Conservation (phyloP, 2,113 vertebrate genomes). For the Jacana jacana region DNA sequence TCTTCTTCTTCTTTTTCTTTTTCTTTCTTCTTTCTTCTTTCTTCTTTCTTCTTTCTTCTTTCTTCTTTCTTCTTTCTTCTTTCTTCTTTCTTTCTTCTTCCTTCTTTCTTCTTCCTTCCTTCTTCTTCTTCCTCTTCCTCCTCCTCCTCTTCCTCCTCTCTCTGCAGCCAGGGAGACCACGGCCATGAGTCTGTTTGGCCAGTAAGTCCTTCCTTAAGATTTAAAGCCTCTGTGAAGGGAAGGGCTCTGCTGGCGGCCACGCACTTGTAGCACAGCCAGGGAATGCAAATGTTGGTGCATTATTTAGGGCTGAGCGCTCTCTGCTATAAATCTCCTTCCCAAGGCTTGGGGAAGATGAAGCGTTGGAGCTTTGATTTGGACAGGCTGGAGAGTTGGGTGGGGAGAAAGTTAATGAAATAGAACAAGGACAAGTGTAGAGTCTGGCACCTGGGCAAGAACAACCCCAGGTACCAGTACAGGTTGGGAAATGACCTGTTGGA, state of each 20-base stretch:
- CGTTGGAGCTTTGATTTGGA: fast-evolving
- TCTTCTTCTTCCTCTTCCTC: neutral
- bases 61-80: too few relatives aligned
- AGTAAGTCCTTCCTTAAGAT: neutral
- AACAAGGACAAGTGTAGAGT: too few relatives aligned
- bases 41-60: too few relatives aligned
- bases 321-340: neutral
- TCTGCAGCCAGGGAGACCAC: fast-evolving
- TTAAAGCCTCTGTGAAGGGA: fast-evolving
- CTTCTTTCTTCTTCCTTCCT: too few relatives aligned
- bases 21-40: too few relatives aligned
- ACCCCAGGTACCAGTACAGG: too few relatives aligned
- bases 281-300: neutral
- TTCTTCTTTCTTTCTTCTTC: too few relatives aligned
- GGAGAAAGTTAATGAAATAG: too few relatives aligned
- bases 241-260: fast-evolving
- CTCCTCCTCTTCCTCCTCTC: neutral
- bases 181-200: neutral
- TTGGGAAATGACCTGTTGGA: too few relatives aligned
- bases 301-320: neutral
- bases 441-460: too few relatives aligned
- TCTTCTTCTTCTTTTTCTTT: too few relatives aligned
- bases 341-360: fast-evolving
- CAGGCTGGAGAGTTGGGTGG: too few relatives aligned
- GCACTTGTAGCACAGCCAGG: neutral